Conservation (phyloP, 2,113 vertebrate species). For the Channa argus region DNA sequence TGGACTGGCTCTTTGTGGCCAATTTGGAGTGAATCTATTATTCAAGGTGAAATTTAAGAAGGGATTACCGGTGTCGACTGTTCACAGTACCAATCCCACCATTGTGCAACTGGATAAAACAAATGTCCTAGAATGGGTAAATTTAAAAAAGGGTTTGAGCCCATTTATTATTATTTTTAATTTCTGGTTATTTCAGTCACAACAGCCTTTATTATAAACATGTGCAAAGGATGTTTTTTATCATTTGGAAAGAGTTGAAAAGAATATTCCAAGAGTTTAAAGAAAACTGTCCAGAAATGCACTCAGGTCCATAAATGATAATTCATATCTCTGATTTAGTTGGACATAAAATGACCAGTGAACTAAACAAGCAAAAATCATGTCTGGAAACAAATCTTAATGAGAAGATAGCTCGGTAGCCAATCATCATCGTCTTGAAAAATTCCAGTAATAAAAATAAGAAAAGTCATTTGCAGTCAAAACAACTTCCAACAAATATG, state of each 20-base stretch:
- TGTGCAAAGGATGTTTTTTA: slow-evolving; percentile 16
- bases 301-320: slow-evolving; percentile 26
- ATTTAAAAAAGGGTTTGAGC: slow-evolving; percentile 20
- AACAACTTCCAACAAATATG: slow-evolving; percentile 35
- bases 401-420: slow-evolving; percentile 40
- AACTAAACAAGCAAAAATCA: slow-evolving; percentile 37
- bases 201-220: slow-evolving; percentile 41
- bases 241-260: slow-evolving; percentile 53
- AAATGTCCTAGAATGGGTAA: too few species aligned
- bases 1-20: too few species aligned
- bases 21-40: too few species aligned
- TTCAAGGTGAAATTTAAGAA: too few species aligned
- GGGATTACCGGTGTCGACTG: too few species aligned
- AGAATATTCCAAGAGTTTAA: slow-evolving; percentile 1
- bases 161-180: slow-evolving; percentile 26
- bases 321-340: slow-evolving; percentile 24
- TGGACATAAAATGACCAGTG: background rate
- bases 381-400: slow-evolving; percentile 40
- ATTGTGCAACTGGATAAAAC: background rate
- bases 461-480: slow-evolving; percentile 37
- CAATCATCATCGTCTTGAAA: slow-evolving; percentile 34
- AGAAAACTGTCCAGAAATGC: slow-evolving; percentile 27
- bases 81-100: background rate
- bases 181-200: slow-evolving; percentile 15
- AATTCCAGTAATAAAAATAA: slow-evolving; percentile 46